Evolutionary conservation across 1,140 invertebrate species (phyloP).

Genomic region (Psilanteris sp.): DNA sequence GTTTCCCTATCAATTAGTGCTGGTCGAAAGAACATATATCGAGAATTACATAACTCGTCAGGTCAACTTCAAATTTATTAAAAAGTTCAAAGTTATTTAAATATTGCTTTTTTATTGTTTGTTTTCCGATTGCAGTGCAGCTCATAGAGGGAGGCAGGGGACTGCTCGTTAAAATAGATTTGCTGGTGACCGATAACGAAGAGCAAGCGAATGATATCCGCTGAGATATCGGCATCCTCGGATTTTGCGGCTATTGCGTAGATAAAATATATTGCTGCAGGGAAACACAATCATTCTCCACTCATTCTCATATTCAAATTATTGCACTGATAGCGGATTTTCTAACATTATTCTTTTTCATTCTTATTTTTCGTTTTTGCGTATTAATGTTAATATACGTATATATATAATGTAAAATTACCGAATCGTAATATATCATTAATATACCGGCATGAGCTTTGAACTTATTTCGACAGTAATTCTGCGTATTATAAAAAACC

Average conservation of each 20-base stretch:
- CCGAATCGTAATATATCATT: background rate
- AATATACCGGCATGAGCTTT: background rate
- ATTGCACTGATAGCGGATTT: slow-evolving; percentile 12
- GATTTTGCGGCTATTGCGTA: slow-evolving; percentile 53
- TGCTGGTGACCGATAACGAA: slow-evolving; percentile 62
- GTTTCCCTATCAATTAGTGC: slow-evolving; percentile 53
- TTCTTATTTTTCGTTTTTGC: background rate
- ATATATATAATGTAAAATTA: slow-evolving; percentile 8
- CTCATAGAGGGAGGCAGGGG: too few relatives aligned
- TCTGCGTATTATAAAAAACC: slow-evolving; percentile 2
- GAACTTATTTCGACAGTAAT: slow-evolving; percentile 3
- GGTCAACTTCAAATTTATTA: slow-evolving; percentile 21
- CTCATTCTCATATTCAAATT: slow-evolving; percentile 42
- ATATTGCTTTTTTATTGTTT: slow-evolving; percentile 37
- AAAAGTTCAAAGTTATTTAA: slow-evolving; percentile 42
- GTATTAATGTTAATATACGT: slow-evolving; percentile 4
- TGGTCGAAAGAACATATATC: slow-evolving; percentile 33
- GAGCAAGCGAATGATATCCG: slow-evolving; percentile 64
- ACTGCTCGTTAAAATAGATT: slow-evolving; percentile 53
- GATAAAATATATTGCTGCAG: slow-evolving; percentile 59
- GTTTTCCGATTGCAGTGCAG: slow-evolving; percentile 24
- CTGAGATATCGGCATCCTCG: slow-evolving; percentile 57
- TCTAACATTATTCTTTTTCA: background rate
- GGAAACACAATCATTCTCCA: slow-evolving; percentile 48
- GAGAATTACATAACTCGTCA: slow-evolving; percentile 17